Conservation (phyloP, 2,797 vertebrate species). For the Vireo griseus region DNA sequence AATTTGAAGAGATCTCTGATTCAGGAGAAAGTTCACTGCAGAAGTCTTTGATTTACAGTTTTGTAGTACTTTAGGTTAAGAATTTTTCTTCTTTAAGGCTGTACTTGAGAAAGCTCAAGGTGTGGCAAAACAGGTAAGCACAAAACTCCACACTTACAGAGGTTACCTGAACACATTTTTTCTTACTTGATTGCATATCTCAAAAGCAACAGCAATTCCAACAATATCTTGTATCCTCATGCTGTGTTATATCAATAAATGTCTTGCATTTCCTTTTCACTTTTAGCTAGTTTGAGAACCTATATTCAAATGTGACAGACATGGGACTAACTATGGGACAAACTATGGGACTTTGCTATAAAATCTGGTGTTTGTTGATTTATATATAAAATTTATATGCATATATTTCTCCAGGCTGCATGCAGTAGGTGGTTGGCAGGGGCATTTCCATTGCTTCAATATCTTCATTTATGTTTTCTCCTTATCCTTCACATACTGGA, state of each 20-base stretch:
- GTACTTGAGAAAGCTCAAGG: neutral
- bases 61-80: neutral
- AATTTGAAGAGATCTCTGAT: neutral
- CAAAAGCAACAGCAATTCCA: neutral
- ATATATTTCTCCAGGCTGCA: neutral
- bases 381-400: neutral
- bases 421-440: neutral
- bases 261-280: neutral
- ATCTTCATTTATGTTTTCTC: neutral
- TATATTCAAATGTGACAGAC: neutral
- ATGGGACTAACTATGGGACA: too few relatives aligned
- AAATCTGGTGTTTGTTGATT: neutral
- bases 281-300: neutral
- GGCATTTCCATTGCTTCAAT: neutral
- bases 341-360: neutral
- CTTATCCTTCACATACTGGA: neutral
- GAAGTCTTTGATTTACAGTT: neutral
- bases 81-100: neutral
- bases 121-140: neutral
- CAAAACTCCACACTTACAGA: neutral
- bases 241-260: neutral
- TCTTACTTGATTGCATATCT: neutral
- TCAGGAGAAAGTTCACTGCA: neutral
- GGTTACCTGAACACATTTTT: fast-evolving
- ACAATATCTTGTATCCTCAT: neutral